A percentile compares a stretch with the other conserved stretches of the same genome.
Evolutionary conservation across 2,797 vertebrate species (phyloP).

Genomic region (Alca torda): DNA sequence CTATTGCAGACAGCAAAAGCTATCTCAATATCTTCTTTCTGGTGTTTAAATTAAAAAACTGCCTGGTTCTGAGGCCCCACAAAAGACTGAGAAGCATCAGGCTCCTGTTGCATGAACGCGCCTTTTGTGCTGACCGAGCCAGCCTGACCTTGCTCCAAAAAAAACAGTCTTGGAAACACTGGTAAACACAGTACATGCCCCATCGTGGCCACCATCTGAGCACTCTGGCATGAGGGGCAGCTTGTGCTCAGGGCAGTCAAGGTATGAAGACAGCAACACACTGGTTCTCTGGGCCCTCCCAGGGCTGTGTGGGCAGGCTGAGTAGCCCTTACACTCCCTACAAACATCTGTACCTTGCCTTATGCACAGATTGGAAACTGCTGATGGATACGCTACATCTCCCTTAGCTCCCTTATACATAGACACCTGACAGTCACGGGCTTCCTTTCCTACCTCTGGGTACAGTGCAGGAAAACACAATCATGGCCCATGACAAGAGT

Average conservation of each 20-base stretch:
- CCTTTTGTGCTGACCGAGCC: neutral
- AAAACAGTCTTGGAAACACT: rapidly evolving
- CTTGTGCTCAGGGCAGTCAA: too few relatives aligned
- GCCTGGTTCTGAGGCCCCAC: neutral
- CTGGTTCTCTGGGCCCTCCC: neutral
- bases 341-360: neutral
- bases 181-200: rapidly evolving
- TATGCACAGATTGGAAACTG: neutral
- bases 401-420: neutral
- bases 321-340: neutral
- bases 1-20: neutral
- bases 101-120: neutral
- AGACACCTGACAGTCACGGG: neutral
- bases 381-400: neutral
- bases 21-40: neutral
- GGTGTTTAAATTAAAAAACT: neutral
- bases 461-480: neutral
- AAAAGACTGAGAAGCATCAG: neutral
- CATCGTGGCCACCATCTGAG: neutral
- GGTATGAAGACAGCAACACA: neutral
- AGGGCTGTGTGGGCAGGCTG: neutral
- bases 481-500: neutral
- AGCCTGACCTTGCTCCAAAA: neutral
- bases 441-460: neutral
- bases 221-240: neutral